Conservation (phyloP, 2,888 invertebrate genomes). For the Lordiphosa fenestrarum region DNA sequence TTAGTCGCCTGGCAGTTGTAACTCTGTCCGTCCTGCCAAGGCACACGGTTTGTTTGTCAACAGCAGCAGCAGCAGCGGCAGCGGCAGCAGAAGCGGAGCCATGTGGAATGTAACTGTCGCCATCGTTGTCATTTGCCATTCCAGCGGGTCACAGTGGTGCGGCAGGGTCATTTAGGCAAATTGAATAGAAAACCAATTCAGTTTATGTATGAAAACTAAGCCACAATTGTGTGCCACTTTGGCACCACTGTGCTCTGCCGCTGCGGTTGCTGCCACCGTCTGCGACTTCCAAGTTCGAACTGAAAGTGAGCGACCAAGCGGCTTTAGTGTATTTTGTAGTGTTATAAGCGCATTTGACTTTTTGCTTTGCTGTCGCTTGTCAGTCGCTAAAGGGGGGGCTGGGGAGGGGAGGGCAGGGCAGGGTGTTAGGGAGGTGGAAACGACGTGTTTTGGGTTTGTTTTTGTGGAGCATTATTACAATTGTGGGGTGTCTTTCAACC, state of each 20-base stretch:
- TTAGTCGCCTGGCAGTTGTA: conserved; percentile 45
- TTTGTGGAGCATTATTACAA: too few relatives aligned
- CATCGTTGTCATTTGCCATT: conserved; percentile 32
- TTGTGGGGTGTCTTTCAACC: too few relatives aligned
- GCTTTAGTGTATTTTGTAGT: conserved; percentile 37
- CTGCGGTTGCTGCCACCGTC: conserved; percentile 8
- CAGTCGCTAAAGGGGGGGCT: not conserved
- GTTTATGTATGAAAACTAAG: too few relatives aligned
- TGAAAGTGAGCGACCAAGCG: conserved; percentile 8
- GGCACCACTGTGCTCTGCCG: conserved; percentile 1
- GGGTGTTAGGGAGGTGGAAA: not conserved
- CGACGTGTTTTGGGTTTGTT: not conserved
- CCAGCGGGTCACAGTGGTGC: not conserved
- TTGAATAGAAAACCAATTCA: too few relatives aligned
- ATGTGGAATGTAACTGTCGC: conserved; percentile 26
- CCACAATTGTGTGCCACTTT: not conserved
- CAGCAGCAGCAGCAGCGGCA: not conserved
- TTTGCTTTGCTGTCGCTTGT: conserved; percentile 22
- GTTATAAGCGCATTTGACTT: conserved; percentile 64
- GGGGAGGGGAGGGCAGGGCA: too few relatives aligned
- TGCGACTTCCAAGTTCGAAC: conserved; percentile 16
- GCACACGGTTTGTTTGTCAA: conserved; percentile 19
- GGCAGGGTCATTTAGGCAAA: too few relatives aligned
- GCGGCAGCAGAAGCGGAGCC: not conserved
- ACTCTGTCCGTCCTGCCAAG: conserved; percentile 15